A percentile compares a stretch with the other conserved stretches of the same genome.
Evolutionary conservation across 2,113 vertebrate genomes (phyloP).

Genomic region (Cettia cetti): DNA sequence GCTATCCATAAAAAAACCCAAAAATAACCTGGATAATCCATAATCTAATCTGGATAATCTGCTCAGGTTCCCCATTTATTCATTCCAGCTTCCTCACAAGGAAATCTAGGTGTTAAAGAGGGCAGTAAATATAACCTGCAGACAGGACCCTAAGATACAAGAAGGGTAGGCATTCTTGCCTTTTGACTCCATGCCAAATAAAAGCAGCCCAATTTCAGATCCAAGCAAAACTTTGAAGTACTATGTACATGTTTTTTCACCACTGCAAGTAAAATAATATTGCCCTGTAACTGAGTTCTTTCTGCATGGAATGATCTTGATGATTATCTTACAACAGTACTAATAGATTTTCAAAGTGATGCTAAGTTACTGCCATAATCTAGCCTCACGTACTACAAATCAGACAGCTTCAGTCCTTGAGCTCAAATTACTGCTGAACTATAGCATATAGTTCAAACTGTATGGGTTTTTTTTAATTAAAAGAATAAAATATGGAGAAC

Average conservation of each 20-base stretch:
- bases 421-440: background rate
- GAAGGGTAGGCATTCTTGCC: background rate
- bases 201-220: background rate
- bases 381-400: background rate
- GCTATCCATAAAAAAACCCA: background rate
- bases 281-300: background rate
- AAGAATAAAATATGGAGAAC: background rate
- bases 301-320: background rate
- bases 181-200: background rate
- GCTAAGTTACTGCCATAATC: background rate
- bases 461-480: background rate
- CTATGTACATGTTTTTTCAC: background rate
- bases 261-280: background rate
- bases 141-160: accelerated
- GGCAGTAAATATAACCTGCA: background rate
- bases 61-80: background rate
- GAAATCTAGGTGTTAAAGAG: background rate
- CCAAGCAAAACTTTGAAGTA: background rate
- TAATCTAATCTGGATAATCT: background rate
- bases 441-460: background rate
- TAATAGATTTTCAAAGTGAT: background rate
- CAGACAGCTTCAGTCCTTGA: background rate
- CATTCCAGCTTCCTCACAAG: background rate
- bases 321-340: background rate
- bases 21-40: background rate